These are phyloP conservation scores for Suricata suricatta DNA, from an alignment of 2,113 vertebrate genomes.

Conservation along the genomic window DNA sequence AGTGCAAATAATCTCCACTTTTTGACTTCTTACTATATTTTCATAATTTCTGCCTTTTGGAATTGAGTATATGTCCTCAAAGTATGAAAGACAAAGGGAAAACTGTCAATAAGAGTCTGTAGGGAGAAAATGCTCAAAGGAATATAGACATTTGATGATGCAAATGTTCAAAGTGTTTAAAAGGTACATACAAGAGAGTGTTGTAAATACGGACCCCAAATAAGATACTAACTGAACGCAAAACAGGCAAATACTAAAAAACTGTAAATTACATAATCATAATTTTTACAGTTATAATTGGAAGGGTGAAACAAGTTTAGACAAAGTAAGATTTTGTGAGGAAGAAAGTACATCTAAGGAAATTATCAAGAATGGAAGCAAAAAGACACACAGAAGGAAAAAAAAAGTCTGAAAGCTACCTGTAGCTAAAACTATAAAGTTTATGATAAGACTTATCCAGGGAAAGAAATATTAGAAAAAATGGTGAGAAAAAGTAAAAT, in stretches of 20 bases:
- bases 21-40: neutral
- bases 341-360: neutral
- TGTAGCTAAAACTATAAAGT: neutral
- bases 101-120: neutral
- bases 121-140: neutral
- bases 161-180: neutral
- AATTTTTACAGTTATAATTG: neutral
- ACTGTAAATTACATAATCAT: neutral
- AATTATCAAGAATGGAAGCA: neutral
- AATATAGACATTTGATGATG: neutral
- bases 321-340: neutral
- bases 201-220: neutral
- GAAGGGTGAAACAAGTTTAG: neutral
- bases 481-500: neutral
- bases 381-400: neutral
- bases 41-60: neutral
- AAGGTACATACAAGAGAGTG: neutral
- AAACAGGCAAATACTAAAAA: neutral
- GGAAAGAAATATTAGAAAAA: neutral
- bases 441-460: neutral
- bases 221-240: neutral
- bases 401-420: neutral
- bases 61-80: neutral
- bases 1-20: neutral
- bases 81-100: neutral